Evolutionary conservation across 1,140 invertebrate genomes (phyloP).

Genomic region (Zaprionus vittiger): DNA sequence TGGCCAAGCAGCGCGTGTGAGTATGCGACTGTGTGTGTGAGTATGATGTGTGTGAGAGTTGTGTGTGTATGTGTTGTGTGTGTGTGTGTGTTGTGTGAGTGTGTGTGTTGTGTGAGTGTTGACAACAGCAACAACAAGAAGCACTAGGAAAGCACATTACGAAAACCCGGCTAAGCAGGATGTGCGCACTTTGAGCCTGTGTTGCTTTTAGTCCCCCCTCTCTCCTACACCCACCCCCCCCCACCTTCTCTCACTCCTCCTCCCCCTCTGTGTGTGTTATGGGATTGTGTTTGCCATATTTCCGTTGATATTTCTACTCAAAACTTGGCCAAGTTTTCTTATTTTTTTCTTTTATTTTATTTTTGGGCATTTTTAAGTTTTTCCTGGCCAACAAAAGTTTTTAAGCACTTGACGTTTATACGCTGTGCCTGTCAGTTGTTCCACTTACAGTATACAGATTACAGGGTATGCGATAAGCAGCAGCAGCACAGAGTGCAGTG

Average conservation of each 20-base stretch:
- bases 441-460: not conserved
- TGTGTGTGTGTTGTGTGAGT: not conserved
- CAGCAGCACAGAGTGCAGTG: not conserved
- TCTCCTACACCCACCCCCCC: not conserved
- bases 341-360: slow-evolving; percentile 27
- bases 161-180: slow-evolving; percentile 69
- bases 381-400: slow-evolving; percentile 27
- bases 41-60: slow-evolving; percentile 8
- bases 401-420: slow-evolving; percentile 37
- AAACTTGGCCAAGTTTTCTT: slow-evolving; percentile 60
- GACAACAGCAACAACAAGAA: slow-evolving; percentile 53
- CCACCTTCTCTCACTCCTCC: not conserved
- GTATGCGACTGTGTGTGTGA: not conserved
- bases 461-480: slow-evolving; percentile 13
- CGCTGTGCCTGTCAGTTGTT: not conserved
- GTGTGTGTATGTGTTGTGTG: not conserved
- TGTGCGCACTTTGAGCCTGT: slow-evolving; percentile 65
- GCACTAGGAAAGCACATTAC: slow-evolving; percentile 62
- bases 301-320: slow-evolving; percentile 69
- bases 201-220: slow-evolving; percentile 35
- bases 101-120: slow-evolving; percentile 16
- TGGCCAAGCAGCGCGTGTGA: slow-evolving; percentile 20
- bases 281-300: slow-evolving; percentile 57
- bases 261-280: slow-evolving; percentile 10
- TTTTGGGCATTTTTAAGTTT: slow-evolving; percentile 43